Evolutionary conservation across 2,113 vertebrate species (phyloP).

Genomic region (Callithrix jacchus): DNA sequence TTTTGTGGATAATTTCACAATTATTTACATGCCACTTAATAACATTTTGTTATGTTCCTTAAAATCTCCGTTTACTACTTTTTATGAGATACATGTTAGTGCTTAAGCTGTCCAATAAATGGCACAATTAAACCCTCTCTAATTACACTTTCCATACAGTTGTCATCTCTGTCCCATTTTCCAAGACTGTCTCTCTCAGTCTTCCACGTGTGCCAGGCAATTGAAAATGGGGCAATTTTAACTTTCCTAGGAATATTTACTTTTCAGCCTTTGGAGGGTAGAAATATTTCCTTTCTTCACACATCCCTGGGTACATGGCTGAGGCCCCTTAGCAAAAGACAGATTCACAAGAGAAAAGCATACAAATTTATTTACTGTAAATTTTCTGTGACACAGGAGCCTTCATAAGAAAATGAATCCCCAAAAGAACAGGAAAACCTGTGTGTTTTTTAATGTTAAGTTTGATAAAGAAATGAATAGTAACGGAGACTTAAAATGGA

Average conservation of each 20-base stretch:
- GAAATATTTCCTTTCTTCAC: neutral
- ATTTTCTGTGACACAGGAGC: neutral
- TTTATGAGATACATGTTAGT: neutral
- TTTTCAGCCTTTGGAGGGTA: neutral
- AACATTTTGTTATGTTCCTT: neutral
- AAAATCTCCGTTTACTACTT: neutral
- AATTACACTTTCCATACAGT: conserved; percentile 3
- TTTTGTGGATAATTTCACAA: neutral
- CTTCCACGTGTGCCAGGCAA: neutral
- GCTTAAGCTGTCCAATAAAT: neutral
- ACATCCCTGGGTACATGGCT: neutral
- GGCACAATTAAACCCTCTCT: conserved; percentile 21
- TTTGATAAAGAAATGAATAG: neutral
- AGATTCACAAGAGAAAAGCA: neutral
- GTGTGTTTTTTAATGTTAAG: neutral
- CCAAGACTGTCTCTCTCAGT: conserved; percentile 24
- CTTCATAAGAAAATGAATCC: neutral
- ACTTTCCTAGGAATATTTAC: neutral
- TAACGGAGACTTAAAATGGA: neutral
- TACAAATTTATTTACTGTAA: neutral
- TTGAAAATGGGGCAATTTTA: neutral
- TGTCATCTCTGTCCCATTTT: conserved; percentile 48
- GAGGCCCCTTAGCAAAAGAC: neutral
- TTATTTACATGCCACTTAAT: neutral
- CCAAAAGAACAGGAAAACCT: neutral